These are phyloP conservation scores for Baronia brevicornis DNA, from an alignment of 2,888 invertebrate genomes.

Conservation along the genomic window DNA sequence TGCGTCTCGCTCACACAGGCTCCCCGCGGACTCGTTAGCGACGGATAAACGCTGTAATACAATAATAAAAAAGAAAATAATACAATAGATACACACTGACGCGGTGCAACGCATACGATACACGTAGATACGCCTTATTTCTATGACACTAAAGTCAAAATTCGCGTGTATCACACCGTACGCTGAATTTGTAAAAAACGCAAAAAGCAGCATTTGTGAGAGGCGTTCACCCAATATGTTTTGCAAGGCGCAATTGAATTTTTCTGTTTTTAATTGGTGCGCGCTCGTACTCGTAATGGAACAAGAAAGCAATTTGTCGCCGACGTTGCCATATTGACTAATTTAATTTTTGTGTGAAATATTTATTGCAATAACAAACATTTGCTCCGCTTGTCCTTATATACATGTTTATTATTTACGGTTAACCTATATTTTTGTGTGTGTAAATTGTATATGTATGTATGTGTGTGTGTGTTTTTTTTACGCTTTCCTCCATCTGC, in stretches of 20 bases:
- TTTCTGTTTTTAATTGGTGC: slow-evolving; percentile 65
- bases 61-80: slow-evolving; percentile 64
- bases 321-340: slow-evolving; percentile 7
- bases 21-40: slow-evolving; percentile 66
- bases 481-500: too few species aligned
- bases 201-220: slow-evolving; percentile 63
- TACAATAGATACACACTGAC: slow-evolving; percentile 56
- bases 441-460: too few species aligned
- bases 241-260: slow-evolving; percentile 56
- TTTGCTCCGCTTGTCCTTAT: too few species aligned
- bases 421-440: too few species aligned
- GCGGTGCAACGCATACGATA: slow-evolving; percentile 24
- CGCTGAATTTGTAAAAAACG: slow-evolving; percentile 22
- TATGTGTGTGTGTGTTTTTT: too few species aligned
- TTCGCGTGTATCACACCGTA: slow-evolving; percentile 12
- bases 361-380: slow-evolving; percentile 9
- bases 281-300: slow-evolving; percentile 22
- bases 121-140: slow-evolving; percentile 9
- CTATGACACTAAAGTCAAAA: slow-evolving; percentile 20
- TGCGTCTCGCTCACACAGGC: slow-evolving; percentile 34
- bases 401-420: too few species aligned
- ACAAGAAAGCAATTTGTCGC: slow-evolving; percentile 15
- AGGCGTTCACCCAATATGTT: slow-evolving; percentile 70
- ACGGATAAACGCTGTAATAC: slow-evolving; percentile 62
- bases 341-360: slow-evolving; percentile 12